Evolutionary conservation across 2,113 vertebrate genomes (phyloP), one percentile per base, ranked within the genome.

Genomic region (chimpanzee (Pan troglodytes)): DNA sequence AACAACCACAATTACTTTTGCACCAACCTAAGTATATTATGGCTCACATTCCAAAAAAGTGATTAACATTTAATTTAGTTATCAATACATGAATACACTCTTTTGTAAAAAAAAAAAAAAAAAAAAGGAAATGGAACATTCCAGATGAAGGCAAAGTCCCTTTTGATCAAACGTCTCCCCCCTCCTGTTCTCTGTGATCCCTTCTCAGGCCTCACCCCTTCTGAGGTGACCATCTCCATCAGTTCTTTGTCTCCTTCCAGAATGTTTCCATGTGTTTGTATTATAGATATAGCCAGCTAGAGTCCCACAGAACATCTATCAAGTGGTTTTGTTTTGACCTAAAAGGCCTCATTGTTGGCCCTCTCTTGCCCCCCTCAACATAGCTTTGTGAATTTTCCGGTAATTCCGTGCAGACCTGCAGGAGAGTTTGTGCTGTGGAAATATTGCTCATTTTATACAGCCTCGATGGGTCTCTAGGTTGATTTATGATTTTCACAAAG

Each of bases 301-400:
- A 72, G 3, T 17, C 1, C 20, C 48, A 23, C 0, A 61, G 35
- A 43, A 52, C 83, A 50, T 4, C 30, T 1, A 3, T 55, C 8
- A 5, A 48, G 7, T 12, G 9, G 45, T 84, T 95, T 90, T 50
- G 45, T 84, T 95, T 90, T 43, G 22, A 55, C 10, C 30, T 22
- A 32, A 79, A 57, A 76, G 35, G 20, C 43, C 35, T 52, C 38
- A 8, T 10, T 2, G 14, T 6, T 6, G 5, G 8, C 0, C 5
- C 18, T 52, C 76, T 84, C 25, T 50, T 32, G 8, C 8, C 23
- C 12, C 2, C 4, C 30, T 40, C 48, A 0, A 0, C 3, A 0
- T 1, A 12, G 38, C 30, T 35, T 73, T 32, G 55, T 23, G 52
- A 27, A 22, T 45, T 59, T 18, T 55, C 35, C 2, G 0, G 0